Evolutionary conservation across 2,888 invertebrate genomes (phyloP).

Genomic region (Neoascia interrupta): DNA sequence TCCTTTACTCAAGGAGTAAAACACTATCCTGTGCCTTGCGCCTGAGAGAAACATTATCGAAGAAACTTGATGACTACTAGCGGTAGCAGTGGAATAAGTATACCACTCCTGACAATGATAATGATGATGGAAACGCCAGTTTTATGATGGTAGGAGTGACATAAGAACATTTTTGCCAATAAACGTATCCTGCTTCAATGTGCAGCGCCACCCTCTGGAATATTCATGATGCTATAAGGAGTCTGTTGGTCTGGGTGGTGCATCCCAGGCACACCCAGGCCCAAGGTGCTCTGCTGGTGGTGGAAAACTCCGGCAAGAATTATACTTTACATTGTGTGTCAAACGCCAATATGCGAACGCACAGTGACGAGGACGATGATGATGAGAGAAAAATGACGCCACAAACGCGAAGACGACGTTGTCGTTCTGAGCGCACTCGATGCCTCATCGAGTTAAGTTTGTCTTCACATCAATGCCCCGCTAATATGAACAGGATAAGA

Average conservation of each 20-base stretch:
- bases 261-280: conserved; percentile 7
- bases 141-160: conserved; percentile 50
- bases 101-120: conserved; percentile 49
- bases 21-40: conserved; percentile 14
- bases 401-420: conserved; percentile 36
- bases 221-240: not conserved
- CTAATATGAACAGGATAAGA: conserved; percentile 62
- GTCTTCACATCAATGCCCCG: conserved; percentile 60
- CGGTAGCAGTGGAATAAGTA: conserved; percentile 44
- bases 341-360: conserved; percentile 46
- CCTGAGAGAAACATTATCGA: conserved; percentile 46
- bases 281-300: conserved; percentile 48
- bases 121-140: conserved; percentile 52
- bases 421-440: conserved; percentile 56
- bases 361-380: conserved; percentile 17
- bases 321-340: conserved; percentile 48
- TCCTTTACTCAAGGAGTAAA: conserved; percentile 6
- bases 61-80: conserved; percentile 61
- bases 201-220: not conserved
- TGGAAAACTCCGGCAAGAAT: conserved; percentile 28
- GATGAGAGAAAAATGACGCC: conserved; percentile 24
- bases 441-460: conserved; percentile 62
- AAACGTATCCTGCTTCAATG: conserved; percentile 24
- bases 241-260: not conserved
- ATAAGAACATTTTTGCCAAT: conserved; percentile 51